Base-by-base conservation (phyloP, 2,888 invertebrate genomes). In the Pomacea canaliculata region DNA sequence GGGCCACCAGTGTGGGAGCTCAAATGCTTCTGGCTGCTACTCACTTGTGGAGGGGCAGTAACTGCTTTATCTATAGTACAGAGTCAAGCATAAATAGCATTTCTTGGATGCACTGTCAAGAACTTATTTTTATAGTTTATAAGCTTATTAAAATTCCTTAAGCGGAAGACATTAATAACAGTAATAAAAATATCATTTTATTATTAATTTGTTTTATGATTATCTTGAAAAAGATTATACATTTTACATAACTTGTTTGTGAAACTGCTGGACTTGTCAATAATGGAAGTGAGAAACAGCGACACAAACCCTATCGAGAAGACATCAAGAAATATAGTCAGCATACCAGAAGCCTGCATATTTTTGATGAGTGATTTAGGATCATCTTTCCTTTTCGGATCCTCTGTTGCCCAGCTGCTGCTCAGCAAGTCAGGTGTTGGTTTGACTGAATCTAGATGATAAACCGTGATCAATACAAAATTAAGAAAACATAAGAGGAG, bases 1-100 rank as follows among this genome's bases (percentile, higher is more conserved):
- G 80, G 75, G 19, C 83, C 76, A 56, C 77, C 77, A 46, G 77
- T 76, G 51, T 77, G 48, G 1, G 76, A 75, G 13, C 59, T 71
- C 69, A 78, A 80, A 10, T 76, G 76, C 27, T 78, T 76, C 16
- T 73, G 67, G 71, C 63, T 78, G 12, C 60, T 67, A 8, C 76
- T 62, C 7, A 70, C 37, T 48, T 71, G 71, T n/a, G 75, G 69
- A 56, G 46, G 60, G 4, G 56, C 18, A 18, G 60, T 63, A 16
- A 46, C 70, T 3, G 56, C 65, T 65, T n/a, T 23, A 8, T 56
- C 51, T 56, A 56, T 7, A 16, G 12, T 16, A 56, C 4, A 56
- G 51, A 56, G 51, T 56, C 10, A 56, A 56, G 51, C 51, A 56
- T 56, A 16, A 56, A 4, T 56, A 56, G 56, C 67, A 56, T n/a